Base-by-base conservation (phyloP, 1,140 invertebrate genomes). In the Drosophila pallidifrons region DNA sequence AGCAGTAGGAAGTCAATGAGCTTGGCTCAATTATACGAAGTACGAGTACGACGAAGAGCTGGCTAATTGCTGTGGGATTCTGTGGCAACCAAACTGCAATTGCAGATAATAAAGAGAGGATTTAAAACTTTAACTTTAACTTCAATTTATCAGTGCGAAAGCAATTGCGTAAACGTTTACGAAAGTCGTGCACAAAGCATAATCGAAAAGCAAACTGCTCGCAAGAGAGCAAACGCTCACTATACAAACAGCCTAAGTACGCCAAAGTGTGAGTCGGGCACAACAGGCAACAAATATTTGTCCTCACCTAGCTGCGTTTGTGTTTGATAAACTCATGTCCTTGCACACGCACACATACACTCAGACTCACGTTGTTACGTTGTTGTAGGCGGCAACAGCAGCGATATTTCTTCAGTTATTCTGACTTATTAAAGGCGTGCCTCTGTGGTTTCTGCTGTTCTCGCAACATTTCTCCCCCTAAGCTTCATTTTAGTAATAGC, bases 1-100 rank as follows among this genome's bases (percentile, higher is more conserved):
- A 49, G n/a, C 57, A 61, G 49, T 41, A 47, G 65, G 47, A 69
- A 68, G 57, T 47, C 57, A 68, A 38, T 61, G 43, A 69, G 47
- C 16, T 35, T 25, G 7, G 15, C 1, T 30, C 10, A 25, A n/a
- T 32, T 54, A 49, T 64, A 46, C 59, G 20, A 25, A 25, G 20
- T 25, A 25, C 20, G 20, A 25, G 20, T 69, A 32, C 65, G 3
- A 20, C 6, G 15, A 20, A 8, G n/a, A 16, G 49, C n/a, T 52
- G 54, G 43, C 5, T 51, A 66, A 72, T 67, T 70, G 41, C 41
- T 63, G 30, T 20, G 32, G 35, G 13, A 60, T 38, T 41, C 13
- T 11, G 5, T 43, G 15, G 15, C 8, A 16, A 49, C 7, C 54
- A 35, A 25, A 58, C 11, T 38, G 35, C 35, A 38, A 38, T 20